These are phyloP conservation scores for Sula dactylatra DNA, from an alignment of 2,113 vertebrate genomes.

Conservation along the genomic window DNA sequence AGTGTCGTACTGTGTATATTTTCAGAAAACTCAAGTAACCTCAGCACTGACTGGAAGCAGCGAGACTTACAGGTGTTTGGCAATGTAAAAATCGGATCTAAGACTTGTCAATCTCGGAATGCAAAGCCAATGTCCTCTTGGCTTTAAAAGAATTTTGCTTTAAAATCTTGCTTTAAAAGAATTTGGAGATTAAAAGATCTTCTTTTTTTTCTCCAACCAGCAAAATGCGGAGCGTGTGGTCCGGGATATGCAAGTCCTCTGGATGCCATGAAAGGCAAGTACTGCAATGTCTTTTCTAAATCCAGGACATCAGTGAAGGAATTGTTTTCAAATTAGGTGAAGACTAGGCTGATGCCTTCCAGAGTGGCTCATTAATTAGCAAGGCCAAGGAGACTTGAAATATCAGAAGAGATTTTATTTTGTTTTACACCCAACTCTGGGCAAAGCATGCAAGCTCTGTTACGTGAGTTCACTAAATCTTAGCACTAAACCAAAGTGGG, in stretches of 20 bases:
- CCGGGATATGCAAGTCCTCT: constrained; percentile 85
- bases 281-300: neutral
- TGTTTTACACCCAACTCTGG: neutral
- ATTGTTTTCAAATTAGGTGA: no score
- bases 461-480: neutral
- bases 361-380: neutral
- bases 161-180: no score
- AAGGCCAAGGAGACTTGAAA: neutral
- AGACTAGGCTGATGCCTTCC: neutral
- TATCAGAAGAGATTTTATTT: neutral
- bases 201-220: constrained; percentile 40
- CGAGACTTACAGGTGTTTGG: neutral
- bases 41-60: neutral
- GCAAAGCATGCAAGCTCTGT: neutral
- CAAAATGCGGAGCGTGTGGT: constrained; percentile 81
- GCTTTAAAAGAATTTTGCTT: neutral
- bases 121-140: neutral
- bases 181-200: neutral
- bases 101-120: neutral
- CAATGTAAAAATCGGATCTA: neutral
- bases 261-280: constrained; percentile 92
- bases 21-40: neutral
- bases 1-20: neutral
- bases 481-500: neutral
- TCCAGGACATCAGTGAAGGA: neutral